Conservation (phyloP, 2,888 invertebrate genomes). For the Perithous albicinctus region DNA sequence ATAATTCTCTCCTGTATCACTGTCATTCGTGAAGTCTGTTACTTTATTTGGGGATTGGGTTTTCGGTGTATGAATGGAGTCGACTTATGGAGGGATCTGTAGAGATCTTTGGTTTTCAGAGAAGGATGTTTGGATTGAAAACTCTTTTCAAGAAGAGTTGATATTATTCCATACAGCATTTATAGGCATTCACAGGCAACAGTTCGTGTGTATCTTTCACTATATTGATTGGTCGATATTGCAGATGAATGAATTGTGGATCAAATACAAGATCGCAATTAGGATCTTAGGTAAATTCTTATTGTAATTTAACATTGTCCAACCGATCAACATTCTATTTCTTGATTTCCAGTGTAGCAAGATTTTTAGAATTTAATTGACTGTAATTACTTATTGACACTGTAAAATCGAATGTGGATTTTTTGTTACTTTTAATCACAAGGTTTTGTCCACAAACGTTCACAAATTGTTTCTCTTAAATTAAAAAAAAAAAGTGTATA, state of each 20-base stretch:
- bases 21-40: slow-evolving; percentile 43
- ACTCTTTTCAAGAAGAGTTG: background rate
- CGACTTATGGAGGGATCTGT: background rate
- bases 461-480: no score
- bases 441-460: no score
- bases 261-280: no score
- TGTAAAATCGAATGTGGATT: no score
- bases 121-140: slow-evolving; percentile 13
- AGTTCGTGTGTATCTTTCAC: background rate
- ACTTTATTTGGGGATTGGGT: slow-evolving; percentile 23
- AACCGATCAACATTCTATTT: no score
- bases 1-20: slow-evolving; percentile 58
- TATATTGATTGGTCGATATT: background rate
- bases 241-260: background rate
- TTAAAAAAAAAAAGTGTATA: no score
- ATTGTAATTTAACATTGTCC: no score
- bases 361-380: background rate
- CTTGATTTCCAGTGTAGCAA: no score
- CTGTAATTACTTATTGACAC: no score
- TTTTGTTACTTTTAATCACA: no score
- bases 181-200: background rate
- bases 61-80: slow-evolving; percentile 35
- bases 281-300: no score
- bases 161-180: background rate
- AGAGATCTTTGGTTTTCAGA: background rate